A percentile compares a stretch with the other conserved stretches of the same genome.
Evolutionary conservation across 1,140 invertebrate genomes (phyloP).

Genomic region (Anagrus nilaparvatae): DNA sequence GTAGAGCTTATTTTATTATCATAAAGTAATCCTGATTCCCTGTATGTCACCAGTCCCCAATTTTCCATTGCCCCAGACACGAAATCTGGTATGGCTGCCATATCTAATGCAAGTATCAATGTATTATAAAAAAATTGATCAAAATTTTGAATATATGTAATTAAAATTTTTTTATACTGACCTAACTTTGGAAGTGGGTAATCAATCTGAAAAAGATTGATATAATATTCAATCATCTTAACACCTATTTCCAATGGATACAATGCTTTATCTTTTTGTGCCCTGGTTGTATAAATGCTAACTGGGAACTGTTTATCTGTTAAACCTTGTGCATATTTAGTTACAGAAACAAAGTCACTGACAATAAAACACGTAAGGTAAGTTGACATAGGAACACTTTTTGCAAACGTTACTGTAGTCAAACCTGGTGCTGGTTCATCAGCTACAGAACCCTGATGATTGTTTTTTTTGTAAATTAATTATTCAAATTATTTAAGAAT

Average conservation of each 20-base stretch:
- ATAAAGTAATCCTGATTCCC: slow-evolving; percentile 74
- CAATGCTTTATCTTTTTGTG: slow-evolving; percentile 62
- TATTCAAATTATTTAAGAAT: neutral
- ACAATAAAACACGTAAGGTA: slow-evolving; percentile 86
- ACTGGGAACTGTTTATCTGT: slow-evolving; percentile 49
- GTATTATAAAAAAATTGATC: neutral
- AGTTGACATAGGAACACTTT: slow-evolving; percentile 83
- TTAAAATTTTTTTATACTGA: slow-evolving; percentile 30
- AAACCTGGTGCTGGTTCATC: slow-evolving; percentile 31
- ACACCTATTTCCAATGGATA: slow-evolving; percentile 72
- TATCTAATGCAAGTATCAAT: slow-evolving; percentile 48
- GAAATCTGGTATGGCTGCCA: slow-evolving; percentile 92
- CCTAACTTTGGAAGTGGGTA: slow-evolving; percentile 84
- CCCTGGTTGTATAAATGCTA: slow-evolving; percentile 62
- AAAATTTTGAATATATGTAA: neutral
- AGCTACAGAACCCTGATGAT: slow-evolving; percentile 2
- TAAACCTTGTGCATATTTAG: slow-evolving; percentile 44
- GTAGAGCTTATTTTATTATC: slow-evolving; percentile 58
- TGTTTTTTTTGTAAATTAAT: neutral
- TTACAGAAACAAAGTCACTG: slow-evolving; percentile 67
- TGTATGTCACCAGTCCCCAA: slow-evolving; percentile 77
- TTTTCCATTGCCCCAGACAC: slow-evolving; percentile 93
- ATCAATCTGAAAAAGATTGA: slow-evolving; percentile 72
- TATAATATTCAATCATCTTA: slow-evolving; percentile 74
- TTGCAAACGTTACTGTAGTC: slow-evolving; percentile 57